Percentiles rank a stretch among this genome's conserved stretches.
These are phyloP conservation scores for Eucriotettix oculatus DNA, from an alignment of 2,888 invertebrate genomes.

Conservation along the genomic window DNA sequence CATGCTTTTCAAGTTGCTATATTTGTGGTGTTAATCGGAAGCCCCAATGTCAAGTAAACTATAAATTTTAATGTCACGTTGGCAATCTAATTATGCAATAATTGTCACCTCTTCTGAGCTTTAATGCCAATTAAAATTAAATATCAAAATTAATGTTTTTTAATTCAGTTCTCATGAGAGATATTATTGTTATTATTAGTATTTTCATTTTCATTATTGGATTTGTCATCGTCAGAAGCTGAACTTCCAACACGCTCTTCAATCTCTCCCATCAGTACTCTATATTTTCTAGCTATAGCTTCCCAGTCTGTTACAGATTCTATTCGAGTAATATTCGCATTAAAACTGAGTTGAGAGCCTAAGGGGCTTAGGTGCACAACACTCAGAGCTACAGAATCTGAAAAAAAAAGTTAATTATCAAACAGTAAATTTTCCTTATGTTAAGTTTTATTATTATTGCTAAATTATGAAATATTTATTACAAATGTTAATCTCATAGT, in stretches of 20 bases:
- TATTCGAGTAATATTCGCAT: conserved; percentile 46
- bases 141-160: not conserved
- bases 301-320: conserved; percentile 89
- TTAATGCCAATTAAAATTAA: no score
- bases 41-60: not conserved
- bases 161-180: not conserved
- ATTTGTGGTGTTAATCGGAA: not conserved
- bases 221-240: conserved; percentile 1
- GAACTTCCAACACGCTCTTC: conserved; percentile 26
- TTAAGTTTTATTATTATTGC: no score
- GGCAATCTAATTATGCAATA: no score
- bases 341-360: conserved; percentile 71
- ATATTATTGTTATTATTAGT: conserved; percentile 5
- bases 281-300: conserved; percentile 73
- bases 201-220: conserved; percentile 1
- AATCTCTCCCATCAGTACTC: conserved; percentile 48
- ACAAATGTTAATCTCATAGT: no score
- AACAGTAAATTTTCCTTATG: no score
- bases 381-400: conserved; percentile 58
- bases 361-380: conserved; percentile 68
- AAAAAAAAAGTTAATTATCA: conserved; percentile 2
- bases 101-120: no score
- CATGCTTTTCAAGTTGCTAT: not conserved
- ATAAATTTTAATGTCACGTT: not conserved
- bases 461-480: no score